Conservation (phyloP, 2,797 vertebrate species). For the Lutjanus campechanus region DNA sequence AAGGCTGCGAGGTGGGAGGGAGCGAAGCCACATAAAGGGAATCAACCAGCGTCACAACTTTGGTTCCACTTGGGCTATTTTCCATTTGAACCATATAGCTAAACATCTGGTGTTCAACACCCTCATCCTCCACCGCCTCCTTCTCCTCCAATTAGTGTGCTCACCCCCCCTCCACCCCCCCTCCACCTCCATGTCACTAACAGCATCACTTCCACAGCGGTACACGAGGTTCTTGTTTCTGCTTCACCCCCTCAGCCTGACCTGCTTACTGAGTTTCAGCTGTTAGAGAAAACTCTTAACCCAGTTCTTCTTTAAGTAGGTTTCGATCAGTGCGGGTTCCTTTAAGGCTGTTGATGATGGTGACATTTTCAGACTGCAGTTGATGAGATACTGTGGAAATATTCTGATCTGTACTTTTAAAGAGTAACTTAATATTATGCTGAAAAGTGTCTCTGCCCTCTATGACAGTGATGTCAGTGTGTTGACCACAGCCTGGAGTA, state of each 20-base stretch:
- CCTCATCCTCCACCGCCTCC: constrained; percentile 50
- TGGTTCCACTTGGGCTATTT: constrained; percentile 69
- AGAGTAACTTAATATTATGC: background rate
- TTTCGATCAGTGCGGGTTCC: constrained; percentile 14
- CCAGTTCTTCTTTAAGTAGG: constrained; percentile 22
- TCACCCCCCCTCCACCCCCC: background rate
- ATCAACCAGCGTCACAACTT: constrained; percentile 72
- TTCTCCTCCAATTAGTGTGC: constrained; percentile 63
- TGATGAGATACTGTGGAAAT: background rate
- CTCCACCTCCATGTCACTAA: constrained; percentile 7
- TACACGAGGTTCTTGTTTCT: constrained; percentile 17
- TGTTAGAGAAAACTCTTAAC: constrained; percentile 25
- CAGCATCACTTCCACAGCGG: constrained; percentile 35
- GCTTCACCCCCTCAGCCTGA: constrained; percentile 30
- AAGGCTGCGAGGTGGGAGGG: constrained; percentile 65
- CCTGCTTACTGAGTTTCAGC: constrained; percentile 33
- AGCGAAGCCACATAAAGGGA: constrained; percentile 78
- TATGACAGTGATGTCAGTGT: background rate
- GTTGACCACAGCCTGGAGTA: background rate
- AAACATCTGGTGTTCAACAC: constrained; percentile 78
- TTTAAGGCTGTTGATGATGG: background rate
- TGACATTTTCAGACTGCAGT: background rate
- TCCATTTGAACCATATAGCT: constrained; percentile 70
- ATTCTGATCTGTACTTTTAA: background rate
- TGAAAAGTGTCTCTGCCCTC: background rate